Base-by-base conservation (phyloP, 2,888 invertebrate species). In the Tetanocera ferruginea region DNA sequence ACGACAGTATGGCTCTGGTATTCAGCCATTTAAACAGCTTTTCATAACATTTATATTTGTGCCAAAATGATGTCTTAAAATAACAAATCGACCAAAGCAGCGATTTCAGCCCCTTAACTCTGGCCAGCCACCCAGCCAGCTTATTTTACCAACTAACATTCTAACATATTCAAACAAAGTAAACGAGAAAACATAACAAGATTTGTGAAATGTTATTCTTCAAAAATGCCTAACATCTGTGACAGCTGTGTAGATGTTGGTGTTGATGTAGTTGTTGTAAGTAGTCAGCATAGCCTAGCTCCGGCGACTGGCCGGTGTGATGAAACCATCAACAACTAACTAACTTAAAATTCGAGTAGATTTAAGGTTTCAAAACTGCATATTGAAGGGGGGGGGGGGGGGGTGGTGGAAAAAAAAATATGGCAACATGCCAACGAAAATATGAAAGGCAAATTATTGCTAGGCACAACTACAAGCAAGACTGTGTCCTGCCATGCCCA, bases 41-140 rank as follows among this genome's bases (percentile, higher is more conserved):
- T 60, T 60, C 60, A 60, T 60, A 28, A 60, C 60, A 28, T 60
- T 60, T 28, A 60, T n/a, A 60, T 60, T 60, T 60, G 60, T 28
- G 60, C 23, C 60, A 60, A 43, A 43, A 43, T n/a, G n/a, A 5
- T 43, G 43, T 1, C 43, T 43, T 43, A 43, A 43, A 43, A 11
- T 43, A 43, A 14, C 43, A 43, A n/a, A 43, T 14, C 14, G 43
- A 11, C 2, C 43, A 43, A 43, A 43, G 14, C 1, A 37, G 37
- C 1, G n/a, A n/a, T n/a, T n/a, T n/a, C 8, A 43, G 14, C 14
- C 1, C 43, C 6, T 14, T 11, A 60, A 60, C 25, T 60, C 11
- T 43, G 43, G 11, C 43, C 43, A 19, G 5, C 37, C n/a, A 37
- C 2, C 43, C 43, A 19, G 5, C 37, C n/a, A 37, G n/a, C 31